A percentile compares a stretch with the other conserved stretches of the same genome.
Conservation (phyloP, 2,888 invertebrate genomes). For the Drosophila percnosoma region DNA sequence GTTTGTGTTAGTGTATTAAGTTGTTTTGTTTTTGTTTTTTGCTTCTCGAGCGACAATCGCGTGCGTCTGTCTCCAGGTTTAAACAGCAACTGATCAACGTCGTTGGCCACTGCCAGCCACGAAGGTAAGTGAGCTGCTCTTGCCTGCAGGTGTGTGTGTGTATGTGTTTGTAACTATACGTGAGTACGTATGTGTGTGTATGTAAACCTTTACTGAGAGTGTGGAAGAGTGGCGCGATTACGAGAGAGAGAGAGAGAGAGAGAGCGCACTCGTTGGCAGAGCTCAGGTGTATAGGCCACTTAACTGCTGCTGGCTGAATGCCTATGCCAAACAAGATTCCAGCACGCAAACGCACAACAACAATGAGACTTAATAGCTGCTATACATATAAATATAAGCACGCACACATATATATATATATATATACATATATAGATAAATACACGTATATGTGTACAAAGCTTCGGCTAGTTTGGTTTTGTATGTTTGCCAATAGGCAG, state of each 20-base stretch:
- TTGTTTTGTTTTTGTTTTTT: conserved; percentile 31
- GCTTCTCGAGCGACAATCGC: conserved; percentile 51
- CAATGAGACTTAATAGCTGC: conserved; percentile 19
- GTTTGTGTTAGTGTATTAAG: conserved; percentile 36
- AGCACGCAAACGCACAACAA: conserved; percentile 68
- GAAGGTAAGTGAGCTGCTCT: conserved; percentile 73
- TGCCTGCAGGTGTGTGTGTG: conserved; percentile 29
- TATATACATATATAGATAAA: conserved; percentile 1
- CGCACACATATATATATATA: conserved; percentile 4
- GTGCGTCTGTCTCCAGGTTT: conserved; percentile 65
- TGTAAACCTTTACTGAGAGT: conserved; percentile 34
- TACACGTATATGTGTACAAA: conserved; percentile 7
- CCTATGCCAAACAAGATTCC: conserved; percentile 73
- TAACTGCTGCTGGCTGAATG: conserved; percentile 38
- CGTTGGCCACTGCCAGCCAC: conserved; percentile 68
- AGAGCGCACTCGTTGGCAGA: conserved; percentile 15
- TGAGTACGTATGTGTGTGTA: conserved; percentile 2
- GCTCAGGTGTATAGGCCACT: conserved; percentile 63
- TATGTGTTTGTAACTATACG: conserved; percentile 10
- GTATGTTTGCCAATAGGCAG: conserved; percentile 59
- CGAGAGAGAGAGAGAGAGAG: background rate
- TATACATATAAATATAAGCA: background rate
- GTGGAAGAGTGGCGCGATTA: conserved; percentile 16
- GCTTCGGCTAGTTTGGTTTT: conserved; percentile 29
- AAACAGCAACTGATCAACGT: conserved; percentile 72